Percentiles rank a stretch among this genome's conserved stretches.
Evolutionary conservation across 2,797 vertebrate genomes (phyloP).

Genomic region (Acestrorhynchus altus): DNA sequence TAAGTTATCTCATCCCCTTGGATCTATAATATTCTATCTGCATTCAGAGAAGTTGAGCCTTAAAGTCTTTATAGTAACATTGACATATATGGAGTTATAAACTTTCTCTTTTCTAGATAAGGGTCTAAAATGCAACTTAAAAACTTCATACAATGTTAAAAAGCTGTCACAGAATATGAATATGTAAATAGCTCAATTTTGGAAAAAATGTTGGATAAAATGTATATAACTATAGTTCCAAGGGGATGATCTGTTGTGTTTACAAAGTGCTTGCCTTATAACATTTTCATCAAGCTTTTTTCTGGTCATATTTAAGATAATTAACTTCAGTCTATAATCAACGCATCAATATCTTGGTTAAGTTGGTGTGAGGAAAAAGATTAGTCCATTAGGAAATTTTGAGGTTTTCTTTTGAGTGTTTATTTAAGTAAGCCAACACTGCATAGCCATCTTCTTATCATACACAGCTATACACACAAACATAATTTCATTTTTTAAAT

Average conservation of each 20-base stretch:
- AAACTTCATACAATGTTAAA: too few species aligned
- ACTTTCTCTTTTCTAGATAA: too few species aligned
- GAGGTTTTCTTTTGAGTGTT: not conserved
- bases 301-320: not conserved
- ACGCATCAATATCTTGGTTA: not conserved
- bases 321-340: not conserved
- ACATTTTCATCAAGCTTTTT: not conserved
- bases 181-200: too few species aligned
- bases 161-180: too few species aligned
- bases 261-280: conserved; percentile 13
- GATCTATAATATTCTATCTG: too few species aligned
- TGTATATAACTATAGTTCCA: too few species aligned
- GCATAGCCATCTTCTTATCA: conserved; percentile 1
- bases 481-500: not conserved
- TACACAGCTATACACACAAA: not conserved
- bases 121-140: too few species aligned
- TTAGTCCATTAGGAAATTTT: not conserved
- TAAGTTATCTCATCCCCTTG: conserved; percentile 2
- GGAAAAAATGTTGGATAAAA: too few species aligned
- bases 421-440: not conserved
- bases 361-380: not conserved
- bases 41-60: too few species aligned
- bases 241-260: not conserved
- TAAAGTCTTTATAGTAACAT: too few species aligned
- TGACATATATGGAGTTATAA: too few species aligned